Evolutionary conservation across 2,888 invertebrate species (phyloP), one percentile per base, ranked within the genome.

Genomic region (Empis stercorea): DNA sequence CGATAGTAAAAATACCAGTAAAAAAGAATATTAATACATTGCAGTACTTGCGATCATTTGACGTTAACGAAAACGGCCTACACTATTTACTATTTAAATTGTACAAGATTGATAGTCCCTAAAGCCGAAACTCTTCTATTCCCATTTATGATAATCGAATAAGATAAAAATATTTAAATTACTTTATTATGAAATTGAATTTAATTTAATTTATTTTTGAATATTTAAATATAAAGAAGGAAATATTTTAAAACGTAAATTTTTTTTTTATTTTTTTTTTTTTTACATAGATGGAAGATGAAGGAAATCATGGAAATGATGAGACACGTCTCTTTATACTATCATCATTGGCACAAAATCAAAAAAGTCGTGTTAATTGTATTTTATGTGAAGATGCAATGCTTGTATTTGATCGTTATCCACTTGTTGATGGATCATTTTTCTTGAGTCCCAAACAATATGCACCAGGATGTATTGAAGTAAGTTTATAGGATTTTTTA

Each of bases 261-360:
- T n/a, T n/a, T n/a, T n/a, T n/a, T 46, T 43, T 34, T 17, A 30
- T 43, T 48, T 46, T 17, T 48, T 45, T 46, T 23, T 43, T 47
- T 41, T 45, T 57, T 57, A 76, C 74, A 64, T 77, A 93, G 88
- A 93, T 96, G 78, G 96, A 97, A 73, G 96, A 97, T 66, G 96
- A 97, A 67, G 94, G 93, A 54, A 92, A 93, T 71, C 94, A 94
- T 68, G 96, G 96, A 60, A 96, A 96, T 71, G 97, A 97, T 67
- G 97, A 97, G 67, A 95, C 93, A 43, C 80, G 96, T 57, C 86
- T 91, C 63, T 96, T 96, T 75, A 89, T 97, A 60, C 75, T 97
- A 64, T 92, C 94, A 51, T 93, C 92, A 39, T 73, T 97, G 64
- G 94, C 94, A 52, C 88, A 88, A 30, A 84, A 91, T 64, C 89